Evolutionary conservation across 2,113 vertebrate species (phyloP).

Genomic region (Colius striatus): DNA sequence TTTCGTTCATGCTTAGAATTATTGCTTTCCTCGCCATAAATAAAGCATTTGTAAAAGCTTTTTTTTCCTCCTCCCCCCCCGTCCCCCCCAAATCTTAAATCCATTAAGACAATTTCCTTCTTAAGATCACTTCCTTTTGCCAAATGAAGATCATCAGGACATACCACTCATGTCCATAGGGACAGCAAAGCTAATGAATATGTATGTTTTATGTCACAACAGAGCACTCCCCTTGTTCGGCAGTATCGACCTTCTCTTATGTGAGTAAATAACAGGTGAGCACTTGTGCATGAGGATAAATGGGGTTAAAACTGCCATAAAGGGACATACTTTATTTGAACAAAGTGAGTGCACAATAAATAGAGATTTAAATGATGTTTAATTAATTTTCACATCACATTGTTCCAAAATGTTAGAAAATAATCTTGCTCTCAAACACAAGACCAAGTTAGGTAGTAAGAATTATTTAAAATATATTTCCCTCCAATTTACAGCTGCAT

Average conservation of each 20-base stretch:
- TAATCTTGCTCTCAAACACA: background rate
- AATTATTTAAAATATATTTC: background rate
- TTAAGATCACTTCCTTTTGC: constrained; percentile 59
- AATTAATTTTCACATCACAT: background rate
- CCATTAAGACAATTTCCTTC: constrained; percentile 70
- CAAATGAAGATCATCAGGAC: constrained; percentile 76
- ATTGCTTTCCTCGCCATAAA: background rate
- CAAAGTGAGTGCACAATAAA: constrained; percentile 16
- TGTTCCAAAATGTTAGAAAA: constrained; percentile 32
- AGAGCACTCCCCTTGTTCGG: constrained; percentile 73
- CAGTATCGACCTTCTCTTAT: constrained; percentile 72
- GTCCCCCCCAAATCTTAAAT: constrained; percentile 23
- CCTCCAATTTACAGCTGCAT: constrained; percentile 12
- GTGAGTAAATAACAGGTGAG: constrained; percentile 80
- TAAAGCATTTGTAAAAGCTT: background rate
- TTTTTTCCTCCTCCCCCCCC: too few relatives aligned
- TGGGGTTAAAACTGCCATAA: constrained; percentile 72
- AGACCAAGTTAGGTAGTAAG: background rate
- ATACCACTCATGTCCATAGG: constrained; percentile 60
- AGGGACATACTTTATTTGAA: constrained; percentile 32
- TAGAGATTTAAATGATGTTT: constrained; percentile 33
- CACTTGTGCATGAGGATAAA: constrained; percentile 70
- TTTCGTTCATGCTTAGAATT: background rate
- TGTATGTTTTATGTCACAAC: constrained; percentile 77
- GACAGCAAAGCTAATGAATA: constrained; percentile 77